Evolutionary conservation across 2,797 vertebrate genomes (phyloP), one percentile per base, ranked within the genome.

Genomic region (Notolabrus celidotus): DNA sequence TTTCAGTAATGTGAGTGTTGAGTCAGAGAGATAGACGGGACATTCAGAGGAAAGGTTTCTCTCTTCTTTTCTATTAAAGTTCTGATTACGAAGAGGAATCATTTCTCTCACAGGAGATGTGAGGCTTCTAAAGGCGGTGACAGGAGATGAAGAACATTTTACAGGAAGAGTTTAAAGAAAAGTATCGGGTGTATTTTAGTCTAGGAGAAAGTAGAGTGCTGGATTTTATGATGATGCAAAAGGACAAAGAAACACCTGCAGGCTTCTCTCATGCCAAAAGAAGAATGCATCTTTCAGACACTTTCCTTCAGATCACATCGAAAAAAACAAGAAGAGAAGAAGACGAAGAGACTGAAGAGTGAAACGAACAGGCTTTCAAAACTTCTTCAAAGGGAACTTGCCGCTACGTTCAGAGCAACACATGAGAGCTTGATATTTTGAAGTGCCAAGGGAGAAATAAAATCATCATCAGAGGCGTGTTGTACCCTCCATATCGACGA

Each of bases 241-340:
- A 19, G 15, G 43, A 52, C 4, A 65, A 55, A 55, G 17, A 42
- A 69, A 55, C n/a, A 33, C 22, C 45, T 41, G 5, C 20, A 49
- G 61, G 15, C 69, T 61, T 64, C 4, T 56, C 0, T 54, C 25
- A 55, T 38, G 10, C 67, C 14, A n/a, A 67, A 43, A 7, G 57
- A 47, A 27, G 36, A 50, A 31, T 10, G 17, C 39, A n/a, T 61
- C 17, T 2, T 34, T 65, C 23, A 33, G 38, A 39, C 11, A 14
- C 16, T 29, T 55, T 41, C 29, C 58, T 36, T 55, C 49, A 42
- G 6, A 56, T 17, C 33, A 19, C 6, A 29, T 10, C 57, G 51
- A 23, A 36, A 65, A 29, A 49, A 34, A 3, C 1, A 23, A 66
- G 45, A n/a, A 19, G 14, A 53, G 39, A 29, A 14, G 43, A n/a